phyloP scores from a whole-genome alignment of 2,888 invertebrate species.

The Rhopalosiphum nymphaeae region DNA sequence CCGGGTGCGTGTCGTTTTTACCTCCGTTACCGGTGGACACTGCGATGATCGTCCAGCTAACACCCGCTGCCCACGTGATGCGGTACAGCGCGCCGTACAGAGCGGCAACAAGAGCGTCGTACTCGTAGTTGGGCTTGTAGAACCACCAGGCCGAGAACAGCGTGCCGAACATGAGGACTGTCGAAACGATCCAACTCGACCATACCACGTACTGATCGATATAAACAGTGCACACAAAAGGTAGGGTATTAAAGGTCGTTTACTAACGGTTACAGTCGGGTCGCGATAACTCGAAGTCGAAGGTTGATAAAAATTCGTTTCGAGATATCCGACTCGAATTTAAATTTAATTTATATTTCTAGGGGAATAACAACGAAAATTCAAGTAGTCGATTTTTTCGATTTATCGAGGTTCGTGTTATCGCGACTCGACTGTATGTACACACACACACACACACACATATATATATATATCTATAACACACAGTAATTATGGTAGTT shows the following conservation, averaged over 20 bases:
- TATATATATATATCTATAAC: no score
- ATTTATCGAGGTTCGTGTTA: no score
- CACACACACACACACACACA: no score
- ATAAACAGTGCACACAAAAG: not conserved
- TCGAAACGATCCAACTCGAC: constrained; percentile 41
- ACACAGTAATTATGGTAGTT: not conserved
- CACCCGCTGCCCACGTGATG: constrained; percentile 69
- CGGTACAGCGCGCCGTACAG: constrained; percentile 70
- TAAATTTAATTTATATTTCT: no score
- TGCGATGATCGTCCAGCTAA: constrained; percentile 69
- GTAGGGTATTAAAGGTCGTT: no score
- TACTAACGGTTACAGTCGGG: no score
- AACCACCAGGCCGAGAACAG: constrained; percentile 69
- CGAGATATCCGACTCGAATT: no score
- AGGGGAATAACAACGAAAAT: no score
- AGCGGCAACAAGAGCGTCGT: constrained; percentile 68
- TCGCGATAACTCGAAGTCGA: no score
- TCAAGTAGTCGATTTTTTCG: no score
- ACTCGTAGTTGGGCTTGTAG: constrained; percentile 68
- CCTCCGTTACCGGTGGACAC: constrained; percentile 70
- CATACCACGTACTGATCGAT: constrained; percentile 55
- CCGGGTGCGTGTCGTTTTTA: constrained; percentile 65
- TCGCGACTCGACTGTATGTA: no score
- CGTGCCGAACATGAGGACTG: constrained; percentile 63
- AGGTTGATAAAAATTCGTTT: no score